Base-by-base conservation (phyloP, 2,113 vertebrate genomes). In the Aptenodytes forsteri region DNA sequence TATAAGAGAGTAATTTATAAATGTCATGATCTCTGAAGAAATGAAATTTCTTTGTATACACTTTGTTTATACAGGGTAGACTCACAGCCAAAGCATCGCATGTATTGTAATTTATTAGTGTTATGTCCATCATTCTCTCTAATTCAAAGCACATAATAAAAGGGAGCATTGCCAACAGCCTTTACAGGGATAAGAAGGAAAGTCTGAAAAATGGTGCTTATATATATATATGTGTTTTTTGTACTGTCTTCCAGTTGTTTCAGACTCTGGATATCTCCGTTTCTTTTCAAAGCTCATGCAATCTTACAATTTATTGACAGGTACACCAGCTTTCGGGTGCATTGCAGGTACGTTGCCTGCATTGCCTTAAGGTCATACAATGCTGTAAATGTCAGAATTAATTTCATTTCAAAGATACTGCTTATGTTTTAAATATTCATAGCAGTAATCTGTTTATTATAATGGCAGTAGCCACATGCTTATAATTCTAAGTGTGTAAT, bases 1-100 rank as follows among this genome's bases (percentile, higher is more conserved):
- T 91, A 44, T 65, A 80, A 84, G 46, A 89, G 78, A 91, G 81
- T 75, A 92, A 97, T 97, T 94, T 93, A 94, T 96, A 97, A 96
- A 95, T 95, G 95, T 96, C 94, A 83, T 25, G 5, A 64, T 91
- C 87, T 95, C 81, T 71, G 55, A 93, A 88, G 86, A 81, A 97
- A 94, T 91, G 32, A 89, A 95, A 97, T 97, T 96, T 87, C 54
- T 87, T 86, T 90, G 44, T 89, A 56, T 89, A 87, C 11, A 36
- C 69, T 92, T 93, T 83, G 62, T 89, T 97, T 97, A 69, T 73
- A 44, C 7, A 40, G 36, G 8, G 38, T 69, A 71, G 72, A 91
- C 64, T 71, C 55, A 58, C 38, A 93, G 32, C 11, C 32, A 67
- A 56, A 78, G 42, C 50, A 71, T 47, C 87, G 29, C 93, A 64